Evolutionary conservation across 2,797 vertebrate species (phyloP), one percentile per base, ranked within the genome.

Genomic region (Gymnodraco acuticeps): DNA sequence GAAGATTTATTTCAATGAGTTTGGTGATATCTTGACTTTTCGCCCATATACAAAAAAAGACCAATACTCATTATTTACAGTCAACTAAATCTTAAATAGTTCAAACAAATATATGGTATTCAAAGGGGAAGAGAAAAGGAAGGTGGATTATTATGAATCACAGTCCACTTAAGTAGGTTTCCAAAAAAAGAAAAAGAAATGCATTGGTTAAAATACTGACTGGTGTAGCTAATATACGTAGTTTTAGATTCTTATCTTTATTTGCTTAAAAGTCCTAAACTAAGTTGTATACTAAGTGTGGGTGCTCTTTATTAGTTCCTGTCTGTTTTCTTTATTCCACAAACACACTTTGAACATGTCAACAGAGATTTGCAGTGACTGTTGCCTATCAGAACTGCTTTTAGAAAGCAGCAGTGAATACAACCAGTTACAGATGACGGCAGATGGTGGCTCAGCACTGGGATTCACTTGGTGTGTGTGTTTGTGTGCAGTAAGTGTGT

Each of bases 381-480:
- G 75, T 92, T 89, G 54, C 43, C 70, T 89, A 87, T 88, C 86
- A 64, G 78, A 43, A 15, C 55, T 48, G 64, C n/a, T 89, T 83
- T 55, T 23, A 79, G 53, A 64, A 67, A 73, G 70, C 9, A 19
- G 58, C 27, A 19, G 17, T 46, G 27, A 80, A 55, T 43, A 60
- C 42, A 27, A 70, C 16, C 47, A 65, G 63, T 58, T 20, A 27
- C 46, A 69, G 52, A 56, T 60, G 61, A 62, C 1, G 0, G 59
- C 52, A 43, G 27, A 46, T 27, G 62, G 53, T n/a, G 64, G 63
- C 65, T 73, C 19, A 63, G 62, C 16, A 10, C 56, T 64, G 48
- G 50, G 48, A 27, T 3, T 13, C 45, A 52, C 3, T 20, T 33
- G 1, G 43, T 42, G 60, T 31, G 58, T 70, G 38, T 62, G n/a